These are phyloP conservation scores for Oceanodroma tethys DNA, from an alignment of 2,113 vertebrate species.

Conservation along the genomic window DNA sequence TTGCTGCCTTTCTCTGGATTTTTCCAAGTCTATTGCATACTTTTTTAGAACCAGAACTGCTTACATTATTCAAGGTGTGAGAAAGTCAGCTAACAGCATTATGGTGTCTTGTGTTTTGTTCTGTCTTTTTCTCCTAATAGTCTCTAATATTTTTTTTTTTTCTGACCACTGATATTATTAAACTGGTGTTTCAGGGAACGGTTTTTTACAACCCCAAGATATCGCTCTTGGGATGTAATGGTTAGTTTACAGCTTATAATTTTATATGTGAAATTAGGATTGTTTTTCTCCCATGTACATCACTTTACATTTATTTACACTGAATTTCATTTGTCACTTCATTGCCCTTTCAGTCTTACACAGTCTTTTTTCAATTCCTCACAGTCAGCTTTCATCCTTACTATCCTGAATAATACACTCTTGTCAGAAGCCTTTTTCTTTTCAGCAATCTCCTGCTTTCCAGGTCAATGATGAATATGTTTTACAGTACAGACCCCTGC, in stretches of 20 bases:
- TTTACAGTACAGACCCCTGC: background rate
- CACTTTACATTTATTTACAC: background rate
- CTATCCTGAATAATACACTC: background rate
- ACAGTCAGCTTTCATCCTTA: background rate
- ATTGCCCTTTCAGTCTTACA: background rate
- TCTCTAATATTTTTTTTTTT: background rate
- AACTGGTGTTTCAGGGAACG: background rate
- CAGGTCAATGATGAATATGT: background rate
- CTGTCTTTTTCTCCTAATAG: background rate
- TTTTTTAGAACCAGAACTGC: background rate
- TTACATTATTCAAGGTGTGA: background rate
- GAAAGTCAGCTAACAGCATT: background rate
- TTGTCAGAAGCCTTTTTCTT: background rate
- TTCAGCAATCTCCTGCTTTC: background rate
- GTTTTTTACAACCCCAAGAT: background rate
- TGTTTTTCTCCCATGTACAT: background rate
- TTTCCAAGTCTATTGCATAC: background rate
- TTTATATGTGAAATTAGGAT: constrained; percentile 1
- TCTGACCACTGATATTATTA: background rate
- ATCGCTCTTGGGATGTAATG: background rate
- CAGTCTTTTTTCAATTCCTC: background rate
- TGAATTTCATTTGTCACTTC: background rate
- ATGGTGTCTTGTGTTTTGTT: background rate
- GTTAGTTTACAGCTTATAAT: background rate
- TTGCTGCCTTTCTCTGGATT: background rate